A percentile compares a stretch with the other conserved stretches of the same genome.
These are phyloP conservation scores for Hassar affinis DNA, from an alignment of 2,113 vertebrate species.

Conservation along the genomic window DNA sequence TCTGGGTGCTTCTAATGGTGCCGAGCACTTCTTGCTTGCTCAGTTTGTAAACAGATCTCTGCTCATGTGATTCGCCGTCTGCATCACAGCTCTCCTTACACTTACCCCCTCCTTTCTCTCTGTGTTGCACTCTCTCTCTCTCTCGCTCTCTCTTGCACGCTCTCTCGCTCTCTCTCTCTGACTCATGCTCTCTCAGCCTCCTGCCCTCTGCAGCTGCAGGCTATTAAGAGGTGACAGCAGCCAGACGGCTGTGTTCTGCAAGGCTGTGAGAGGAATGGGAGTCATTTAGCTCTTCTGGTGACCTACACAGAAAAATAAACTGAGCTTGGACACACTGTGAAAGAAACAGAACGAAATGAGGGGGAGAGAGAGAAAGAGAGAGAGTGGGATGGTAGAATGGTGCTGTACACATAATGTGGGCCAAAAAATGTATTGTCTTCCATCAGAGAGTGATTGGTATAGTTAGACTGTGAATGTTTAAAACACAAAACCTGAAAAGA, in stretches of 20 bases:
- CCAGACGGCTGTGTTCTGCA: conserved; percentile 48
- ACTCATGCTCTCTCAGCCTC: conserved; percentile 50
- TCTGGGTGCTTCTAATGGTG: conserved; percentile 50
- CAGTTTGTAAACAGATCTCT: conserved; percentile 76
- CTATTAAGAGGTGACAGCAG: conserved; percentile 64
- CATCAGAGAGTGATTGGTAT: not conserved
- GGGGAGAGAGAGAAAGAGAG: not conserved
- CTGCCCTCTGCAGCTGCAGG: conserved; percentile 63
- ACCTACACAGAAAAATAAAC: conserved; percentile 31
- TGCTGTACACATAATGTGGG: not conserved
- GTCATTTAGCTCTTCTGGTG: conserved; percentile 39
- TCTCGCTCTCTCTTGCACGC: conserved; percentile 5
- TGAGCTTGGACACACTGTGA: not conserved
- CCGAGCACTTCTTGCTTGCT: conserved; percentile 56
- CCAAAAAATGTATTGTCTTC: not conserved
- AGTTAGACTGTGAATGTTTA: not conserved
- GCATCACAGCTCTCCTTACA: conserved; percentile 70
- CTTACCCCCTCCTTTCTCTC: conserved; percentile 57
- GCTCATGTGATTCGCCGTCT: conserved; percentile 74
- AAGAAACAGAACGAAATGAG: conserved; percentile 2
- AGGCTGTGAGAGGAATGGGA: conserved; percentile 39
- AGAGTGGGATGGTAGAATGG: not conserved
- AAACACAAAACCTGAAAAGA: not conserved
- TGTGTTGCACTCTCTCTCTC: not conserved
- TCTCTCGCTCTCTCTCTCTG: conserved; percentile 41